phyloP scores from a whole-genome alignment of 2,113 vertebrate genomes.

The Heloderma charlesbogerti region DNA sequence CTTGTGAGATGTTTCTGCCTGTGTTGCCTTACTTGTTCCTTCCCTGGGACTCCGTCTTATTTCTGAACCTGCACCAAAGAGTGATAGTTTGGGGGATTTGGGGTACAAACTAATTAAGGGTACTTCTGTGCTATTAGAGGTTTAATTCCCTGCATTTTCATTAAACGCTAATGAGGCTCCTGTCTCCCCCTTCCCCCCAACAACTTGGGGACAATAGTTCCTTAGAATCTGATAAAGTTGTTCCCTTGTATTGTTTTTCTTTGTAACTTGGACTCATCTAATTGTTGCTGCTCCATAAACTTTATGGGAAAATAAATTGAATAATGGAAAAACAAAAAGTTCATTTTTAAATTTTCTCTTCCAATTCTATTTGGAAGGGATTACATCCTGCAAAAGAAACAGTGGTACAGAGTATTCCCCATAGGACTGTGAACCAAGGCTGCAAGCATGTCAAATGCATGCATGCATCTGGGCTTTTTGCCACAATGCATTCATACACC shows the following conservation, averaged over 20 bases:
- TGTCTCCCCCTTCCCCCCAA: slow-evolving; percentile 12
- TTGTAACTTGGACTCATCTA: slow-evolving; percentile 69
- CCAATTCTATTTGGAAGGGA: neutral
- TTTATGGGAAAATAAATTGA: slow-evolving; percentile 77
- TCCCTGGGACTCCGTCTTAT: slow-evolving; percentile 55
- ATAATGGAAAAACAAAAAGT: slow-evolving; percentile 62
- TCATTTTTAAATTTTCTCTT: neutral
- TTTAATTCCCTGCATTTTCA: slow-evolving; percentile 80
- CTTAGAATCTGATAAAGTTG: slow-evolving; percentile 68
- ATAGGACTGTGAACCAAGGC: neutral
- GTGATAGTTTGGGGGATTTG: slow-evolving; percentile 61
- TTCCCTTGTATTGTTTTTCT: slow-evolving; percentile 47
- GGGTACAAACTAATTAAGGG: slow-evolving; percentile 71
- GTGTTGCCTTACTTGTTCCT: slow-evolving; percentile 53
- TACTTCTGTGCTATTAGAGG: slow-evolving; percentile 74
- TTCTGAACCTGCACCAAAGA: slow-evolving; percentile 59
- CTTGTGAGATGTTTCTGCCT: slow-evolving; percentile 25
- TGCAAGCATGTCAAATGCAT: neutral
- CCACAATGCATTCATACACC: neutral
- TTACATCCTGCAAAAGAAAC: slow-evolving; percentile 10
- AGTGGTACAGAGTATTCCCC: neutral
- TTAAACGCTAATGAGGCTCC: slow-evolving; percentile 78
- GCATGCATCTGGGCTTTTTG: neutral
- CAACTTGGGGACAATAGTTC: slow-evolving; percentile 72
- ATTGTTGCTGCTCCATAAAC: slow-evolving; percentile 81